Conservation (phyloP, 2,113 vertebrate genomes). For the Acrocephalus arundinaceus region DNA sequence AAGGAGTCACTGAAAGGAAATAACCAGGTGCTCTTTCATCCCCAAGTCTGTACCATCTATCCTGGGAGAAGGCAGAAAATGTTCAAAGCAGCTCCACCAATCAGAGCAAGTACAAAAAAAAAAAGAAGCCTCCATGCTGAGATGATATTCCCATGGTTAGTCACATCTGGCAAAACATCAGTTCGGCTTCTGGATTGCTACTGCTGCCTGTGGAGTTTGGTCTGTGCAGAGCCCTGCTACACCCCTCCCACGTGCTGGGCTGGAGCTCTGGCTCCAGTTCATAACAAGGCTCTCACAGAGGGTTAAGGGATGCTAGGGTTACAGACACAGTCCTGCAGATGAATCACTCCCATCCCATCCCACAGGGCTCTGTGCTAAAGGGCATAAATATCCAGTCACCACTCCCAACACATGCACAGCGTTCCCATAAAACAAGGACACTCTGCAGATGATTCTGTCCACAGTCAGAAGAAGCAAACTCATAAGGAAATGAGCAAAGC, state of each 20-base stretch:
- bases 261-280: background rate
- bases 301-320: background rate
- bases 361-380: background rate
- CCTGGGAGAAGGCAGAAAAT: background rate
- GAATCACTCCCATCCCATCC: background rate
- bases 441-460: background rate
- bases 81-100: background rate
- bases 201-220: background rate
- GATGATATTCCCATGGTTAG: background rate
- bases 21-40: background rate
- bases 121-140: background rate
- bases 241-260: background rate
- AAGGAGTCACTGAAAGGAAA: background rate
- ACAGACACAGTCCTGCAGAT: background rate
- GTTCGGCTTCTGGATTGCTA: background rate
- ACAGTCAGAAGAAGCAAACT: background rate
- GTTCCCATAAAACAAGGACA: background rate
- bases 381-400: background rate
- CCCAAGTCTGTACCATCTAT: background rate
- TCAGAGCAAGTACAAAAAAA: background rate
- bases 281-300: background rate
- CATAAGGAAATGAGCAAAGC: background rate
- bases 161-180: background rate
- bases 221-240: background rate
- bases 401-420: fast-evolving